These are phyloP conservation scores for Myodes glareolus DNA, from an alignment of 2,113 vertebrate species.

Conservation along the genomic window DNA sequence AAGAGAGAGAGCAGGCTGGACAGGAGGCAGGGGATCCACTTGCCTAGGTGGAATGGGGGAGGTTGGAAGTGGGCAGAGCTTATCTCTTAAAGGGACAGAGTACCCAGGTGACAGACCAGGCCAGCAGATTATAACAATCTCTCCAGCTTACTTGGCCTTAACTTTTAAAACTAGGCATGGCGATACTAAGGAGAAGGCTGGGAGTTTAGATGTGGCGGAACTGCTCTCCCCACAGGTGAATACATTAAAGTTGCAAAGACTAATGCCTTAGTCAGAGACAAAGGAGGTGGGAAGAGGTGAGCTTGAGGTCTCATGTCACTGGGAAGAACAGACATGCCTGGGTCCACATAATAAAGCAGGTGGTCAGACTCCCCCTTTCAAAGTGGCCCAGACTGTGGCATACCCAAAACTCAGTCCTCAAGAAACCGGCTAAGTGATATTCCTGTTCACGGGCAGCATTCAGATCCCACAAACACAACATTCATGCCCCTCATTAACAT, in stretches of 20 bases:
- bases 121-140: no score
- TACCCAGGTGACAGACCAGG: no score
- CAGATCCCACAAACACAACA: not conserved
- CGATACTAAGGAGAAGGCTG: not conserved
- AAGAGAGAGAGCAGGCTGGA: no score
- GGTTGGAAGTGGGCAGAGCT: no score
- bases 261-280: not conserved
- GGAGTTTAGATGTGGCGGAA: not conserved
- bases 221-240: not conserved
- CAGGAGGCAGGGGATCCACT: no score
- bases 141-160: not conserved
- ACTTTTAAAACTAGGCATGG: not conserved
- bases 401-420: not conserved
- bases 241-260: not conserved
- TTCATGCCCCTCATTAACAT: not conserved
- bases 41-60: no score
- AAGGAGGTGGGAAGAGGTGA: not conserved
- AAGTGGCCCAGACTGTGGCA: not conserved
- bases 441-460: not conserved
- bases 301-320: not conserved
- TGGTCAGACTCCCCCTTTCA: not conserved
- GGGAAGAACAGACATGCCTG: not conserved
- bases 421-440: not conserved
- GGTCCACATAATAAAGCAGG: not conserved
- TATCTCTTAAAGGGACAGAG: no score